Conservation (phyloP, 2,113 vertebrate species). For the Verasper variegatus region DNA sequence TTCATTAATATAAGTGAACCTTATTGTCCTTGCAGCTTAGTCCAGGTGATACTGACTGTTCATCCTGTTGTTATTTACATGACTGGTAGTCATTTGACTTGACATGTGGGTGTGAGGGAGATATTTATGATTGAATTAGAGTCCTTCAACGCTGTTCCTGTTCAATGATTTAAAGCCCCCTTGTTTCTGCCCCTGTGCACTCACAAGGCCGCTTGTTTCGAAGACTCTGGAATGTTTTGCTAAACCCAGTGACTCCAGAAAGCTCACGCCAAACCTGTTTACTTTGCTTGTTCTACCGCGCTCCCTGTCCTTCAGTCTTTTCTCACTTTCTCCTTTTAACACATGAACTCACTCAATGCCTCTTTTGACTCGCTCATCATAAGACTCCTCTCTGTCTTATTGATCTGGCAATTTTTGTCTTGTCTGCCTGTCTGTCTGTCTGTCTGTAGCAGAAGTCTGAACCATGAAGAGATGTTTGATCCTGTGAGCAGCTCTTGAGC, state of each 20-base stretch:
- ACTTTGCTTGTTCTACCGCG: slow-evolving; percentile 69
- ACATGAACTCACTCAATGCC: slow-evolving; percentile 30
- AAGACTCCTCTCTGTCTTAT: slow-evolving; percentile 25
- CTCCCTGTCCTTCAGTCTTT: slow-evolving; percentile 60
- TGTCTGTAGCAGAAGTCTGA: background rate
- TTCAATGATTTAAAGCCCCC: slow-evolving; percentile 76
- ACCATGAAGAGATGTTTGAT: slow-evolving; percentile 8
- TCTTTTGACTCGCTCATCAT: slow-evolving; percentile 32
- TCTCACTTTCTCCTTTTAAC: slow-evolving; percentile 60
- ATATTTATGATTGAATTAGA: slow-evolving; percentile 73
- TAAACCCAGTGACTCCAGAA: slow-evolving; percentile 81
- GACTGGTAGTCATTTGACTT: slow-evolving; percentile 18
- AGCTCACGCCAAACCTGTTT: slow-evolving; percentile 78
- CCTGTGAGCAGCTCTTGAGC: background rate
- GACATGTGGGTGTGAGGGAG: slow-evolving; percentile 29
- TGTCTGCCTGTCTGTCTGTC: background rate
- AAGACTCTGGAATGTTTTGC: slow-evolving; percentile 83
- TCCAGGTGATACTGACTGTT: slow-evolving; percentile 14
- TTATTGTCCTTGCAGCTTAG: background rate
- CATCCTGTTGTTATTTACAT: slow-evolving; percentile 24
- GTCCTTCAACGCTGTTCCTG: slow-evolving; percentile 67
- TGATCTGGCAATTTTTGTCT: slow-evolving; percentile 4
- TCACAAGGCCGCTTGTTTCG: slow-evolving; percentile 78
- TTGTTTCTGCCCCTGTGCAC: slow-evolving; percentile 66
- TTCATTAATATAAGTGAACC: background rate